These are phyloP conservation scores for Hirtodrosophila cameraria DNA, from an alignment of 2,888 invertebrate genomes.

Conservation along the genomic window DNA sequence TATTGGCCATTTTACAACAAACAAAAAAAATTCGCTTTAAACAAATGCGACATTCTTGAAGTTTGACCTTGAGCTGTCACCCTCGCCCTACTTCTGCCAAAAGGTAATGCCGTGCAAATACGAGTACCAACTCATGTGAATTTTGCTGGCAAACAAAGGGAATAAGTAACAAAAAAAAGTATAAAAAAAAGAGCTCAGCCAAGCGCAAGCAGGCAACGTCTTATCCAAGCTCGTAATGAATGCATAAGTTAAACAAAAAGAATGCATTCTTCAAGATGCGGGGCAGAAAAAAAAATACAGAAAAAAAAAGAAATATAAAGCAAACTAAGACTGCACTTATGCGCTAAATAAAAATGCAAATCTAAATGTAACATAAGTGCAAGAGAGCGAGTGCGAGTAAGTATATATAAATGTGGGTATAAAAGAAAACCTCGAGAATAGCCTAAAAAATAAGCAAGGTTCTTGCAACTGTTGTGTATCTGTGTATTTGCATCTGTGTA, in stretches of 20 bases:
- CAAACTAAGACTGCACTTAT: slow-evolving; percentile 58
- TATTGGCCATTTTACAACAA: slow-evolving; percentile 10
- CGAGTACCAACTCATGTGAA: slow-evolving; percentile 32
- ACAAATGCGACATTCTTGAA: slow-evolving; percentile 21
- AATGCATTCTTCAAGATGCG: slow-evolving; percentile 39
- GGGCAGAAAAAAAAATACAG: not conserved
- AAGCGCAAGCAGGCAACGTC: slow-evolving; percentile 35
- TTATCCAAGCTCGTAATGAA: slow-evolving; percentile 42
- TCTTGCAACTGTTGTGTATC: not conserved
- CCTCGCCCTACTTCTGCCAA: slow-evolving; percentile 38
- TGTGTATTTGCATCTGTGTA: slow-evolving; percentile 2
- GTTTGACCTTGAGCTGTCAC: slow-evolving; percentile 46
- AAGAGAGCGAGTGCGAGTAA: too few relatives aligned
- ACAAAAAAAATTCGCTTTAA: not conserved
- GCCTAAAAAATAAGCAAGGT: not conserved
- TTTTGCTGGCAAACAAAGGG: slow-evolving; percentile 36
- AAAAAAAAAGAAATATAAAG: slow-evolving; percentile 1
- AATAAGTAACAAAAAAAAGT: slow-evolving; percentile 20
- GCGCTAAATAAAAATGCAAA: slow-evolving; percentile 80
- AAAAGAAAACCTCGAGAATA: slow-evolving; percentile 32
- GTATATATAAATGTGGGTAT: slow-evolving; percentile 24
- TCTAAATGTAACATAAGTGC: slow-evolving; percentile 70
- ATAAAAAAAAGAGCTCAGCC: slow-evolving; percentile 19
- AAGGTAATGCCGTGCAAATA: not conserved
- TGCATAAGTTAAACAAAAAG: slow-evolving; percentile 52